Evolutionary conservation across 1,140 invertebrate genomes (phyloP).

Genomic region (Hyposmocoma kahamanoa): DNA sequence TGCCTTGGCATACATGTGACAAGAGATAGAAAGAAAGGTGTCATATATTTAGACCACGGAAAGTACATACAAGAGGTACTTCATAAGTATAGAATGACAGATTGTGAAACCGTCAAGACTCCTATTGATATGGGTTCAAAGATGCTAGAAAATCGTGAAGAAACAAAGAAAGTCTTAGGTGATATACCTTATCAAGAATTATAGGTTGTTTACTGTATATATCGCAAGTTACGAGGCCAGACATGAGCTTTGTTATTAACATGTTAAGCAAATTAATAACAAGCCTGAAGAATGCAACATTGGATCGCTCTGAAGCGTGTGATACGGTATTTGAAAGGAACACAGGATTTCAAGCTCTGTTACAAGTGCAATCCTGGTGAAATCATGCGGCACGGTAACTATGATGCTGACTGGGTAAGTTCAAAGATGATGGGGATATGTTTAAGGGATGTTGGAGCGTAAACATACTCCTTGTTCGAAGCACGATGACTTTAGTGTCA

Average conservation of each 20-base stretch:
- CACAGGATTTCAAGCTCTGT: too few species aligned
- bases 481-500: too few species aligned
- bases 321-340: slow-evolving; percentile 16
- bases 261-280: slow-evolving; percentile 18
- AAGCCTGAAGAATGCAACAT: slow-evolving; percentile 9
- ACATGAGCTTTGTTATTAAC: slow-evolving; percentile 12
- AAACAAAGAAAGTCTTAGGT: neutral
- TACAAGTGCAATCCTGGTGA: too few species aligned
- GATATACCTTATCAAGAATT: slow-evolving; percentile 6
- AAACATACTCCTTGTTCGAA: too few species aligned
- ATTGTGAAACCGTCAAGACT: slow-evolving; percentile 8
- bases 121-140: neutral
- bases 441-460: too few species aligned
- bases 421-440: too few species aligned
- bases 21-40: neutral
- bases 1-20: slow-evolving; percentile 10
- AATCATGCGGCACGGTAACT: slow-evolving; percentile 29
- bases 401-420: slow-evolving; percentile 54
- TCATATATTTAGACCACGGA: slow-evolving; percentile 4
- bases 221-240: slow-evolving; percentile 8
- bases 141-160: slow-evolving; percentile 2
- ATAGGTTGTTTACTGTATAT: slow-evolving; percentile 11
- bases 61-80: slow-evolving; percentile 13
- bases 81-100: slow-evolving; percentile 1
- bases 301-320: slow-evolving; percentile 17